Percentiles rank a stretch among this genome's conserved stretches.
These are phyloP conservation scores for Neopelma chrysocephalum DNA, from an alignment of 2,797 vertebrate genomes.

Conservation along the genomic window DNA sequence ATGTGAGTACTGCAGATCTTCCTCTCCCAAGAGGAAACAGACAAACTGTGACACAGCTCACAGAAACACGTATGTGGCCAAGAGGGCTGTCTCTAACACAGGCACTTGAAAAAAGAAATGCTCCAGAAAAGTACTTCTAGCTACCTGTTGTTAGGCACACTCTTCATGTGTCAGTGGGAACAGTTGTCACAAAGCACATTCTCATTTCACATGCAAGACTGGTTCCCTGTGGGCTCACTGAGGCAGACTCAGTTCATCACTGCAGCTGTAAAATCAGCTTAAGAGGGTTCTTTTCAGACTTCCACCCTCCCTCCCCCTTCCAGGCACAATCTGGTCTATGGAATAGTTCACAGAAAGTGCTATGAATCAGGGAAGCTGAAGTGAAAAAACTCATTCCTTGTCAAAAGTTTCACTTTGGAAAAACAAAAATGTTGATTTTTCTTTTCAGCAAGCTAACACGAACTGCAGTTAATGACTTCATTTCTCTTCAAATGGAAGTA, in stretches of 20 bases:
- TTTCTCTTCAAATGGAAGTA: background rate
- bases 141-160: background rate
- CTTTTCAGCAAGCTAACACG: background rate
- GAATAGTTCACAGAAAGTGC: background rate
- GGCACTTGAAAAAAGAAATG: background rate
- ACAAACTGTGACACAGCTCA: background rate
- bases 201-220: constrained; percentile 17
- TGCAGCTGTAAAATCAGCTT: constrained; percentile 22
- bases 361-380: background rate
- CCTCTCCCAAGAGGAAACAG: background rate
- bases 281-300: background rate
- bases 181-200: background rate
- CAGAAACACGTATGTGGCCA: background rate
- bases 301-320: background rate
- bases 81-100: background rate
- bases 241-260: background rate
- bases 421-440: background rate
- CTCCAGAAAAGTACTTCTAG: background rate
- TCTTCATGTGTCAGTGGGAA: background rate
- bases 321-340: background rate
- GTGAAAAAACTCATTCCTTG: background rate
- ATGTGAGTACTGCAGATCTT: background rate
- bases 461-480: background rate
- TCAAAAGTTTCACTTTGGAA: background rate
- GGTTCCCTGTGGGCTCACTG: background rate